Base-by-base conservation (phyloP, 2,113 vertebrate species). In the Thamnophis sirtalis region DNA sequence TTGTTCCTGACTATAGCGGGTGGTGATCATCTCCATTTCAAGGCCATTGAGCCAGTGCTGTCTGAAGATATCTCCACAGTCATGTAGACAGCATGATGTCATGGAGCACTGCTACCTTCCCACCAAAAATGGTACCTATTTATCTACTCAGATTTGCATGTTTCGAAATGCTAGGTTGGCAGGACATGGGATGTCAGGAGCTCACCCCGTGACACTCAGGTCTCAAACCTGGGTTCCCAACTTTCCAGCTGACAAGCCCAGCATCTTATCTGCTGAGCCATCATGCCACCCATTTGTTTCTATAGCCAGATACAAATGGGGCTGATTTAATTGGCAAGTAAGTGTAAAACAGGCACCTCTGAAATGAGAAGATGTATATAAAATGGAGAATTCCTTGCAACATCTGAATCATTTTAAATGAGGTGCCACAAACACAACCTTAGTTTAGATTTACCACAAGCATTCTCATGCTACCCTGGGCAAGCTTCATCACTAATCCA, bases 221-320 rank as follows among this genome's bases (percentile, higher is more conserved):
- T 68, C 11, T 68, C 63, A 68, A 68, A 68, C 13, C 63, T 33
- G 28, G 11, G 11, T 68, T 68, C 26, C 1, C 24, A 11, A 10
- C 60, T 63, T 63, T 63, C 60, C 60, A 68, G 60, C 11, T 15
- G 60, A 68, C 28, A 68, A 68, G 28, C 63, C 11, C 63, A 68
- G 28, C 60, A n/a, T 68, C 28, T 68, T n/a, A 68, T 28, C 11
- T 28, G 58, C 58, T 60, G 58, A 60, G 24, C 24, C 58, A 60
- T 24, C 9, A 3, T 28, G 24, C 24, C 0, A 0, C 3, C 58
- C 24, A 15, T 21, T 13, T 4, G 22, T 1, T 1, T 50, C 33
- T 5, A 24, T 50, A 33, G 88, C 9, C 56, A 0, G 0, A 54
- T 24, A 19, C 0, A 0, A 10, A 33, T 84, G 73, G 50, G 24